Percentiles rank a stretch among this genome's conserved stretches.
Evolutionary conservation across 2,888 invertebrate genomes (phyloP).

Genomic region (Thyatira batis): DNA sequence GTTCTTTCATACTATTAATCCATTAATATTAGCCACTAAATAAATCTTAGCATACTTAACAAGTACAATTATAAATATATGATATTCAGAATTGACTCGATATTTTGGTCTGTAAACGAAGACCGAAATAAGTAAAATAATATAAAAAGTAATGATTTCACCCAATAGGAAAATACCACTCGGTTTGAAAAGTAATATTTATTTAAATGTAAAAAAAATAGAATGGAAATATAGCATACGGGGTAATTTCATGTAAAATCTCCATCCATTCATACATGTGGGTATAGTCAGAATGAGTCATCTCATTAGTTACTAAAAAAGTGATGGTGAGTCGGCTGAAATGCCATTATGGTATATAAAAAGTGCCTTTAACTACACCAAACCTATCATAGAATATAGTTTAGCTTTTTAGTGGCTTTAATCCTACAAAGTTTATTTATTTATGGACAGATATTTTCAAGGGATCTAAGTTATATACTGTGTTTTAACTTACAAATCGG

Average conservation of each 20-base stretch:
- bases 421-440: background rate
- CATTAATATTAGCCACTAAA: slow-evolving; percentile 58
- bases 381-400: background rate
- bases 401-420: background rate
- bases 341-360: background rate
- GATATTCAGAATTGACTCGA: slow-evolving; percentile 78
- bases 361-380: background rate
- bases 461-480: slow-evolving; percentile 28
- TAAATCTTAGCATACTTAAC: slow-evolving; percentile 64
- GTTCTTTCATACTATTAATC: slow-evolving; percentile 45
- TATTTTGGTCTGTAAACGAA: slow-evolving; percentile 70
- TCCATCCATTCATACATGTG: no score
- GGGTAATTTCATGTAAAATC: background rate
- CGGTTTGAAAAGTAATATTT: no score
- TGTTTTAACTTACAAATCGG: slow-evolving; percentile 67
- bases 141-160: background rate
- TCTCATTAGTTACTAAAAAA: background rate
- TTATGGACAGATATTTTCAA: background rate
- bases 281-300: no score
- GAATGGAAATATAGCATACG: background rate
- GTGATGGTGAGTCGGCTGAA: background rate
- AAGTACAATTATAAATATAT: slow-evolving; percentile 57
- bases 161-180: background rate
- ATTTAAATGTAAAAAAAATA: background rate
- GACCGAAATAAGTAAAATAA: slow-evolving; percentile 38